Conservation (phyloP, 2,888 invertebrate genomes). For the Lasioglossum lativentre region DNA sequence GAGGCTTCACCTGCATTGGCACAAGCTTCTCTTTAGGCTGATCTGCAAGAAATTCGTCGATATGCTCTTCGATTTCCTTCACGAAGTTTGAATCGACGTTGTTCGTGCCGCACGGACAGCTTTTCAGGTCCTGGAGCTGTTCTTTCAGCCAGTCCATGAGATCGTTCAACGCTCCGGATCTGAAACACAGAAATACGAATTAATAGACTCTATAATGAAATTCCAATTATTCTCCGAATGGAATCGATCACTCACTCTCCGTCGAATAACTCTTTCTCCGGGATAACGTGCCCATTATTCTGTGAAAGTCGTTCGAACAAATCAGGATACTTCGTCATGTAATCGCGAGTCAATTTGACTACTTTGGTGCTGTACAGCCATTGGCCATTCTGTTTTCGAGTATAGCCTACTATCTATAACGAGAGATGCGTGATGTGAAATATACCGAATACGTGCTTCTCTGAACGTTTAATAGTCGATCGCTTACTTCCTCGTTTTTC, state of each 20-base stretch:
- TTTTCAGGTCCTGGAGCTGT: conserved; percentile 87
- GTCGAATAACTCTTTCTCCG: conserved; percentile 89
- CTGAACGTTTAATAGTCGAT: not conserved
- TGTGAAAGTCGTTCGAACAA: conserved; percentile 88
- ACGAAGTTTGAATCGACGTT: conserved; percentile 90
- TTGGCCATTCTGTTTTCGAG: conserved; percentile 87
- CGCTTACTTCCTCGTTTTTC: conserved; percentile 88
- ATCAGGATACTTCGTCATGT: conserved; percentile 90
- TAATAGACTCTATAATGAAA: not conserved
- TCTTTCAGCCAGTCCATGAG: conserved; percentile 89
- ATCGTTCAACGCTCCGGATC: conserved; percentile 85
- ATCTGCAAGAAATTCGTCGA: conserved; percentile 80
- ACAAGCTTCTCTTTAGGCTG: conserved; percentile 85
- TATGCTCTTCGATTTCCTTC: conserved; percentile 85
- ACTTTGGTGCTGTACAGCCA: conserved; percentile 95
- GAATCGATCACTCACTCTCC: conserved; percentile 84
- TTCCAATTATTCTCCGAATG: not conserved
- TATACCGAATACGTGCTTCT: not conserved
- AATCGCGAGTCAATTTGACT: conserved; percentile 89
- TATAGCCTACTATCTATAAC: conserved; percentile 91
- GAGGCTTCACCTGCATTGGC: conserved; percentile 92
- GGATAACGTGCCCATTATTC: conserved; percentile 86
- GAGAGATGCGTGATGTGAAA: conserved; percentile 33
- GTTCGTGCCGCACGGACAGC: conserved; percentile 89
- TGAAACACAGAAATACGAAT: conserved; percentile 49